Base-by-base conservation (phyloP, 2,797 vertebrate species). In the Neosilurus mollespiculum region DNA sequence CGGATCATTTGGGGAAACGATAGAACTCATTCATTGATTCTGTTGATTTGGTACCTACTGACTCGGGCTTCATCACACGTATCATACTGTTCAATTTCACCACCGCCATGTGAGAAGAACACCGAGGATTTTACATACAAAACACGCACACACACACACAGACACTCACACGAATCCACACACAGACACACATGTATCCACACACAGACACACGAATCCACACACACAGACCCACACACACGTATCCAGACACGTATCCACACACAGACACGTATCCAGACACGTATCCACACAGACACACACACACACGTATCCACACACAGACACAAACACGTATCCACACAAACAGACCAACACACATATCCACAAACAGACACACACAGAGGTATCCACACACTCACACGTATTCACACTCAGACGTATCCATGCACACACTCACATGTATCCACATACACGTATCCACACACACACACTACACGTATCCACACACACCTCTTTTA, bases 331-430 rank as follows among this genome's bases (percentile, higher is more conserved):
- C 83, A 22, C 56, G n/a, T 76, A 61, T 14, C 16, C 58, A 59
- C 58, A 22, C 58, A 59, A n/a, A n/a, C n/a, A n/a, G n/a, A n/a
- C n/a, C 20, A 9, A 14, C 53, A 14, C 53, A 54, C 53, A 54
- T 14, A 54, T 9, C 6, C 37, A 22, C 11, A 72, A 26, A 49
- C 30, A 53, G 75, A 56, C 87, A 88, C 88, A 0, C 49, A 0
- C 49, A 6, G 2, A n/a, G n/a, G n/a, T n/a, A 11, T 2, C 56
- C 22, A 11, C 20, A 22, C 20, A 22, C 20, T 1, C 20, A 22
- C 59, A 61, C 59, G 2, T 22, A 61, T 16, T 0, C 56, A 58
- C 16, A 5, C 18, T 6, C 56, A 15, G 3, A 6, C 20, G 14
- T 15, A 54, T 7, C 3, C 53, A 54, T 1, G 14, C 9, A 12